A percentile compares a stretch with the other conserved stretches of the same genome.
phyloP scores from a whole-genome alignment of 2,113 vertebrate species.

The Chamaetylas fuelleborni region DNA sequence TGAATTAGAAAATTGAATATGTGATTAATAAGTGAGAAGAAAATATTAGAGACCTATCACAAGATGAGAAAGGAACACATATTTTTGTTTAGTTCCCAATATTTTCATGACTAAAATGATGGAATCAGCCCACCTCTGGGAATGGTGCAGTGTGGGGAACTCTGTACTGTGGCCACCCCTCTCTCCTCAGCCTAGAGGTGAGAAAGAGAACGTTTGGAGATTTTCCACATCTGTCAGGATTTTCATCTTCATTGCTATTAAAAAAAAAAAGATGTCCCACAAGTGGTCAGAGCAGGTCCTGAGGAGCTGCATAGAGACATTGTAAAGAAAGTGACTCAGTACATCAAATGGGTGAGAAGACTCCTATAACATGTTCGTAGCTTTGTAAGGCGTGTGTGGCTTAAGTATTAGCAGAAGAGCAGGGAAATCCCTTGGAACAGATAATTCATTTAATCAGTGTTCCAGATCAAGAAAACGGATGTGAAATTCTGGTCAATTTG shows the following conservation, averaged over 20 bases:
- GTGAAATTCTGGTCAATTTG: background rate
- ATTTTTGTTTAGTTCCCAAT: background rate
- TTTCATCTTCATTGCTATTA: background rate
- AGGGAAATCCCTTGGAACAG: background rate
- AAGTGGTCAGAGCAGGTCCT: background rate
- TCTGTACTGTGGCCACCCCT: fast-evolving
- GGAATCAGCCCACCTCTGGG: background rate
- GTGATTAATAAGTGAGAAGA: slow-evolving; percentile 13
- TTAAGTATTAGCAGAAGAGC: background rate
- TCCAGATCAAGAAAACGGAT: background rate
- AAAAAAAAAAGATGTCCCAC: background rate
- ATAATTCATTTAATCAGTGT: background rate
- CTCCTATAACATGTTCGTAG: background rate
- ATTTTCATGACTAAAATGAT: background rate
- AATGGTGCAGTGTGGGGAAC: background rate
- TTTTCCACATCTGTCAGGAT: background rate
- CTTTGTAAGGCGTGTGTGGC: background rate
- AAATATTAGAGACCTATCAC: background rate
- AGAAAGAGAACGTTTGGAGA: background rate
- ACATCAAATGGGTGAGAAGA: fast-evolving
- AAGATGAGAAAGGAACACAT: background rate
- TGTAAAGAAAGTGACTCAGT: background rate
- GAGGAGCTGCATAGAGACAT: background rate
- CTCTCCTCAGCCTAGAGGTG: background rate
- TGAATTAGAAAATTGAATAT: background rate